A percentile compares a stretch with the other conserved stretches of the same genome.
These are phyloP conservation scores for Dasyurus viverrinus DNA, from an alignment of 2,113 vertebrate species.

Conservation along the genomic window DNA sequence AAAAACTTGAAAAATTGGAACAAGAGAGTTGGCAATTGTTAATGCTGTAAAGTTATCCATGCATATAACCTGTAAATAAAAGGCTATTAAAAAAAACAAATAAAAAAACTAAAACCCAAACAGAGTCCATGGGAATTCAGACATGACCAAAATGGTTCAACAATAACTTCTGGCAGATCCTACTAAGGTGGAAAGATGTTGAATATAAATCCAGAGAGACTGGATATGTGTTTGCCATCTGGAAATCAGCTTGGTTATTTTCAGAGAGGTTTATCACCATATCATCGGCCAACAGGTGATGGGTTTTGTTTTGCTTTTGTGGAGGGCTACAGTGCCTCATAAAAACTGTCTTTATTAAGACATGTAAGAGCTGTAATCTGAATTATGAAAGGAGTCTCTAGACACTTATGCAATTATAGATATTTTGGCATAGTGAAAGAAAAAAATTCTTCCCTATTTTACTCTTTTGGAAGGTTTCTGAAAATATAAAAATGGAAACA, in stretches of 20 bases:
- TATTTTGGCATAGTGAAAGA: not conserved
- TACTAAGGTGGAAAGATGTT: not conserved
- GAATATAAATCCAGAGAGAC: not conserved
- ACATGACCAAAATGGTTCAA: not conserved
- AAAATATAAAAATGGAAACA: not conserved
- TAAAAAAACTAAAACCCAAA: not conserved
- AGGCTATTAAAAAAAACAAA: not conserved
- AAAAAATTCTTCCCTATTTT: not conserved
- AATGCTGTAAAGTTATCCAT: no score
- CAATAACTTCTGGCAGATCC: not conserved
- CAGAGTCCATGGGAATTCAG: not conserved
- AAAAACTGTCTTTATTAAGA: not conserved
- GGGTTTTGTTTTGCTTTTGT: not conserved
- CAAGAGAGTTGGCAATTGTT: no score
- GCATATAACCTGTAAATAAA: no score
- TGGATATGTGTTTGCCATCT: not conserved
- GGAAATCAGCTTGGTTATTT: not conserved
- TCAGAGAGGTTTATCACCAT: not conserved
- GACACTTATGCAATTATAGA: not conserved
- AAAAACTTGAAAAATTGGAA: no score
- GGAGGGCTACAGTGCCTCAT: not conserved
- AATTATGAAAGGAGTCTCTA: not conserved
- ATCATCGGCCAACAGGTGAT: not conserved
- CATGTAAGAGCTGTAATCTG: not conserved
- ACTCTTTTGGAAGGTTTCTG: not conserved